These are phyloP conservation scores for Caenorhabditis sp. DNA, from an alignment of 2,888 invertebrate species.

Conservation along the genomic window DNA sequence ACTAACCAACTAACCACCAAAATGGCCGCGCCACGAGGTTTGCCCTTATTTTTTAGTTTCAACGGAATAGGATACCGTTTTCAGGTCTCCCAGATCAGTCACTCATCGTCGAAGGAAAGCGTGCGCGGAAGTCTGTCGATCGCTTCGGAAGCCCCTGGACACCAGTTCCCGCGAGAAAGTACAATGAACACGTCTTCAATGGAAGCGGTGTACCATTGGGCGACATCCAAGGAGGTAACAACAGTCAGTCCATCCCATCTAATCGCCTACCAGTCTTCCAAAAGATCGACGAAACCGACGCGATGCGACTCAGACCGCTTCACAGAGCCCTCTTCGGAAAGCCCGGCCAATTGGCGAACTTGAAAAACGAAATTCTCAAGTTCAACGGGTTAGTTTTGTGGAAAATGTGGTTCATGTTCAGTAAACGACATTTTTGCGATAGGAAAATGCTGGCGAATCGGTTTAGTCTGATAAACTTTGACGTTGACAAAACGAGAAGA, in stretches of 20 bases:
- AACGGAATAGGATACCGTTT: too few relatives aligned
- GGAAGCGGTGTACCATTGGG: constrained; percentile 1
- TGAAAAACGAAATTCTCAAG: background rate
- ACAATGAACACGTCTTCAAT: background rate
- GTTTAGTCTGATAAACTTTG: background rate
- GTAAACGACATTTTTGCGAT: background rate
- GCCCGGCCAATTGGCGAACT: background rate
- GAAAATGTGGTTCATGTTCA: background rate
- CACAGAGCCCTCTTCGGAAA: constrained; percentile 11
- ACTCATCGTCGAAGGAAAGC: constrained; percentile 30
- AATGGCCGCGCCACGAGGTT: background rate
- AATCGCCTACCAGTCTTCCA: background rate
- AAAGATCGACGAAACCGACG: background rate
- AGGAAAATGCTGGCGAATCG: background rate
- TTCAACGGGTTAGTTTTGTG: constrained; percentile 12
- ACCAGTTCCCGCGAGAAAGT: too few relatives aligned
- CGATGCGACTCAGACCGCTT: background rate
- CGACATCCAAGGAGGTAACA: background rate
- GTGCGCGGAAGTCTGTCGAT: constrained; percentile 4
- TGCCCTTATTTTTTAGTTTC: too few relatives aligned
- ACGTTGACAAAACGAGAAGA: background rate
- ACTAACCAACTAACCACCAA: background rate
- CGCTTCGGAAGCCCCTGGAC: background rate
- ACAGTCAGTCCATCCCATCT: background rate
- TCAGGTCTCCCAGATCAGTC: constrained; percentile 2